A percentile compares a stretch with the other conserved stretches of the same genome.
phyloP scores from a whole-genome alignment of 2,113 vertebrate species.

The Protobothrops mucrosquamatus region DNA sequence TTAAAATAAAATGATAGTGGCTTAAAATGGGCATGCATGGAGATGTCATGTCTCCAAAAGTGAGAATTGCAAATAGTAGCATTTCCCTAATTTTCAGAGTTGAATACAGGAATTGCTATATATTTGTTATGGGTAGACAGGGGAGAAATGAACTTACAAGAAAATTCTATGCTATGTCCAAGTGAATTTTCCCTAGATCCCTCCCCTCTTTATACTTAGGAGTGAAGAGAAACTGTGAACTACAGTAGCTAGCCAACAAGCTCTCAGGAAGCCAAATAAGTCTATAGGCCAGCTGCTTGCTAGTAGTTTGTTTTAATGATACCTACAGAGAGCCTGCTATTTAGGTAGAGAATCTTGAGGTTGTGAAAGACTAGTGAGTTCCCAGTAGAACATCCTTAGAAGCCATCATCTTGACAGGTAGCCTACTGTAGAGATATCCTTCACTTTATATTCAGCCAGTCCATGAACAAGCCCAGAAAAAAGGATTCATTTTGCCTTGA shows the following conservation, averaged over 20 bases:
- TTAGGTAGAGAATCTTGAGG: not conserved
- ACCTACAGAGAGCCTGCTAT: not conserved
- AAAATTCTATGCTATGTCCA: not conserved
- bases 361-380: not conserved
- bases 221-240: not conserved
- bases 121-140: not conserved
- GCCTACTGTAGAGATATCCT: not conserved
- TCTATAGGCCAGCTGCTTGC: not conserved
- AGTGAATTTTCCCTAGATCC: not conserved
- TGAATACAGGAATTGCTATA: not conserved
- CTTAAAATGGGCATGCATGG: not conserved
- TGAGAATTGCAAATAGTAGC: not conserved
- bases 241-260: not conserved
- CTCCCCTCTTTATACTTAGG: not conserved
- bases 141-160: not conserved
- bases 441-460: not conserved
- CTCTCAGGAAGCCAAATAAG: not conserved
- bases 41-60: not conserved
- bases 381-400: not conserved
- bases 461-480: not conserved
- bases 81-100: not conserved
- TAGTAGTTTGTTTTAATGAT: not conserved
- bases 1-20: too few species aligned
- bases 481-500: not conserved
- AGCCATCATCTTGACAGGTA: not conserved